Conservation (phyloP, 2,797 vertebrate genomes). For the Octomys mimax region DNA sequence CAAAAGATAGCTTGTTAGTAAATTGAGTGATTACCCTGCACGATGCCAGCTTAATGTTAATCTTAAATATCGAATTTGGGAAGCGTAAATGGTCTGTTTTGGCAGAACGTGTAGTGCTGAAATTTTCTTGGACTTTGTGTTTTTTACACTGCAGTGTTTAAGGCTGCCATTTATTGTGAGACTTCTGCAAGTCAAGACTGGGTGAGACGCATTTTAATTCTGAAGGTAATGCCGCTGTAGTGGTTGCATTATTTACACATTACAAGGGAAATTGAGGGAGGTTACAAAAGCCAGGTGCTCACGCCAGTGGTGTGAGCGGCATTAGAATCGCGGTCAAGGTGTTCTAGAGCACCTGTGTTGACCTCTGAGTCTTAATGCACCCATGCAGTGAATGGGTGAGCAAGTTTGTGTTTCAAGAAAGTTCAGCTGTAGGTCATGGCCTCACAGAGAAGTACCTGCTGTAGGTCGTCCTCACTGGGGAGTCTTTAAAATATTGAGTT, state of each 20-base stretch:
- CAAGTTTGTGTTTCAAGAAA: background rate
- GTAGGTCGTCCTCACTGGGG: background rate
- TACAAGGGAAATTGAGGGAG: background rate
- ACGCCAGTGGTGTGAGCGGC: background rate
- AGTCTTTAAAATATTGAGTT: background rate
- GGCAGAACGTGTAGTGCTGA: background rate
- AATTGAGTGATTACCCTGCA: background rate
- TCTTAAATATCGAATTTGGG: conserved; percentile 57
- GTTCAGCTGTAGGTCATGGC: background rate
- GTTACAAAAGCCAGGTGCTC: background rate
- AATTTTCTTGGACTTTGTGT: background rate
- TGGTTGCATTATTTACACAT: background rate
- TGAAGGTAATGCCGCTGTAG: background rate
- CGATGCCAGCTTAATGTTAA: conserved; percentile 19
- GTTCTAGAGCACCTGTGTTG: background rate
- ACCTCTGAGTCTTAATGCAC: background rate
- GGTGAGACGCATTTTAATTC: background rate
- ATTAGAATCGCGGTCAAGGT: background rate
- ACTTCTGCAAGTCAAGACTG: background rate
- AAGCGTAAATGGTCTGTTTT: conserved; percentile 3
- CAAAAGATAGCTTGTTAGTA: conserved; percentile 27
- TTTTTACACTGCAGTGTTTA: background rate
- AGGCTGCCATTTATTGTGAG: background rate
- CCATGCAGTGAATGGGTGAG: background rate
- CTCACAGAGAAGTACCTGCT: background rate